Evolutionary conservation across 2,113 vertebrate species (phyloP), one percentile per base, ranked within the genome.

Genomic region (Ascaphus truei): DNA sequence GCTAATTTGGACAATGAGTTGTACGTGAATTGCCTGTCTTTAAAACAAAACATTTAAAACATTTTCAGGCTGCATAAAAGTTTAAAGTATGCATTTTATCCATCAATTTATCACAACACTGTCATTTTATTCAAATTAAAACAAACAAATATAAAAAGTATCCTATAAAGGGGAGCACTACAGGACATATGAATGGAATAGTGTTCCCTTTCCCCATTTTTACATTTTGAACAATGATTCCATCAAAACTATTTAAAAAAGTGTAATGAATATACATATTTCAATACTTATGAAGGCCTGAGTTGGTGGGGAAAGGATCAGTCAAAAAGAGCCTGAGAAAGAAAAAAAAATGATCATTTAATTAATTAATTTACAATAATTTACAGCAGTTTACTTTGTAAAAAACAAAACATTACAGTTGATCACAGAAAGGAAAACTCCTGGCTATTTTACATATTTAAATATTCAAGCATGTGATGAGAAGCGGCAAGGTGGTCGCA

Each of bases 311-410:
- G 84, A 91, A 93, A 89, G 91, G 88, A 91, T 88, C 83, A 94
- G 90, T 91, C 84, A 89, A 87, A 91, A 90, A 90, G 92, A 94
- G 92, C 92, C 93, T 92, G 91, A 92, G 90, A 86, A 79, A 83
- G 88, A 29, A 75, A 84, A 79, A 88, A 92, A 95, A 69, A 60
- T 29, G 89, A 90, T 93, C 85, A 91, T 92, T 89, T 89, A 94
- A 95, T 95, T 89, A 94, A 95, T 95, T 84, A 92, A 93, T 92
- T 93, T 96, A 98, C 95, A 98, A 89, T 93, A 92, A 96, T 96
- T 92, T 98, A 98, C 96, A 98, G 89, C 82, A 86, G 84, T 86
- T 87, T 86, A 75, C 81, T 84, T 85, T 83, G 75, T 87, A 88
- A 91, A 92, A 92, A 68, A 55, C n/a, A 69, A 93, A 88, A 86